Conservation (phyloP, 1,140 invertebrate genomes). For the Stegodyphus dumicola region DNA sequence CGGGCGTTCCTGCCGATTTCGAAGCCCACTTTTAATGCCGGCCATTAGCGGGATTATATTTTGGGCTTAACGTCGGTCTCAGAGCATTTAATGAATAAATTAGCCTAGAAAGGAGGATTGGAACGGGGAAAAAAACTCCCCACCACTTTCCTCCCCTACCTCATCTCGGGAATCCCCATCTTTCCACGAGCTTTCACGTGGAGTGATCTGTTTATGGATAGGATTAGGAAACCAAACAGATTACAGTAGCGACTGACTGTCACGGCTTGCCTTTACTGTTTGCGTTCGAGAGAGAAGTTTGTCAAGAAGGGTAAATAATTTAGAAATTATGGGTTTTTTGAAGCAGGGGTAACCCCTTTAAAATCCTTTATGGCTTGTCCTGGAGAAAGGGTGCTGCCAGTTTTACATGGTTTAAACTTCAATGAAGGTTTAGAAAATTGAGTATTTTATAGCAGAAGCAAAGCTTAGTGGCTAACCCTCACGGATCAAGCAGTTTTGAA, state of each 20-base stretch:
- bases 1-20: conserved; percentile 10
- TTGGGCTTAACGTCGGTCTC: conserved; percentile 38
- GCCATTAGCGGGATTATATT: conserved; percentile 59
- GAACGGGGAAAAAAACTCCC: neutral
- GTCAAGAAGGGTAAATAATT: conserved; percentile 43
- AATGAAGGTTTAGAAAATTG: neutral
- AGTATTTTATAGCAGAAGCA: neutral
- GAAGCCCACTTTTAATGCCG: conserved; percentile 49
- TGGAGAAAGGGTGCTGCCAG: conserved; percentile 24
- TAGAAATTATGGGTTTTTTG: conserved; percentile 20
- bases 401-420: conserved; percentile 51
- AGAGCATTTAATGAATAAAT: conserved; percentile 60
- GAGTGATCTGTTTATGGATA: conserved; percentile 49
- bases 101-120: conserved; percentile 19
- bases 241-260: conserved; percentile 17
- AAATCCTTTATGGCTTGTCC: conserved; percentile 47
- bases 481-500: too few species aligned
- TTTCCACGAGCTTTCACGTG: conserved; percentile 28
- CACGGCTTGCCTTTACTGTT: conserved; percentile 13
- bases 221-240: conserved; percentile 38
- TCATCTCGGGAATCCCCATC: conserved; percentile 3
- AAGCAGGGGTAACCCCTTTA: conserved; percentile 22
- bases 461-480: neutral
- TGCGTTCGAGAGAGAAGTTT: neutral
- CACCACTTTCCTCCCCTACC: neutral